Percentiles rank a stretch among this genome's conserved stretches.
Conservation (phyloP, 2,888 invertebrate genomes). For the Parascotia fuliginaria region DNA sequence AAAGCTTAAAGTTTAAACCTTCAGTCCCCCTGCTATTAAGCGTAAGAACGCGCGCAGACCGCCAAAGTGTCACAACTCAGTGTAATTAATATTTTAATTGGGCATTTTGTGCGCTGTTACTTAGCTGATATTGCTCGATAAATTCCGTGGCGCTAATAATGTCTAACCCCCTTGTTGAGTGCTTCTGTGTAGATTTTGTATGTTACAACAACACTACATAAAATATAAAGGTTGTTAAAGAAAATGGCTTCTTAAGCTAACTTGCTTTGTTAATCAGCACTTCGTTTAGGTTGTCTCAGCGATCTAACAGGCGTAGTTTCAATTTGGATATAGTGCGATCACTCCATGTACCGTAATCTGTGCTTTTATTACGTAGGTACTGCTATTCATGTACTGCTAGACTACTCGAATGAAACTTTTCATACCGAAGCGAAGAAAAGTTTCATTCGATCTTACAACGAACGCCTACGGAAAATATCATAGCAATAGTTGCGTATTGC, state of each 20-base stretch:
- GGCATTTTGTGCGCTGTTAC: constrained; percentile 82
- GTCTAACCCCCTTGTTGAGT: constrained; percentile 58
- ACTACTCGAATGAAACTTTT: too few relatives aligned
- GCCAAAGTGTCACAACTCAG: constrained; percentile 75
- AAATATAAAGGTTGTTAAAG: neutral
- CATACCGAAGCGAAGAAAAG: too few relatives aligned
- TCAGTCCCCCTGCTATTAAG: constrained; percentile 56
- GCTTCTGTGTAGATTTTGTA: constrained; percentile 56
- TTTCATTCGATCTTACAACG: too few relatives aligned
- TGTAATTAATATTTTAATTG: constrained; percentile 86
- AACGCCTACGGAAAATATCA: too few relatives aligned
- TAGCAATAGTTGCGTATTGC: too few relatives aligned
- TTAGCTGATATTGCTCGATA: constrained; percentile 81
- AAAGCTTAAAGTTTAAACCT: constrained; percentile 50
- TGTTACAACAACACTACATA: constrained; percentile 6
- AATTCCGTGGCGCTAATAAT: constrained; percentile 77
- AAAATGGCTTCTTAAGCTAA: neutral
- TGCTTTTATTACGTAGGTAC: too few relatives aligned
- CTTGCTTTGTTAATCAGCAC: neutral
- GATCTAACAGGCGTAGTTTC: too few relatives aligned
- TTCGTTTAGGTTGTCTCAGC: too few relatives aligned
- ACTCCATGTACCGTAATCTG: too few relatives aligned
- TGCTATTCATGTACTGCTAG: too few relatives aligned
- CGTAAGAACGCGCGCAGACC: constrained; percentile 61
- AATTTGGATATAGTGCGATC: too few relatives aligned